Evolutionary conservation across 2,113 vertebrate genomes (phyloP), one percentile per base, ranked within the genome.

Genomic region (Spea multiplicata): DNA sequence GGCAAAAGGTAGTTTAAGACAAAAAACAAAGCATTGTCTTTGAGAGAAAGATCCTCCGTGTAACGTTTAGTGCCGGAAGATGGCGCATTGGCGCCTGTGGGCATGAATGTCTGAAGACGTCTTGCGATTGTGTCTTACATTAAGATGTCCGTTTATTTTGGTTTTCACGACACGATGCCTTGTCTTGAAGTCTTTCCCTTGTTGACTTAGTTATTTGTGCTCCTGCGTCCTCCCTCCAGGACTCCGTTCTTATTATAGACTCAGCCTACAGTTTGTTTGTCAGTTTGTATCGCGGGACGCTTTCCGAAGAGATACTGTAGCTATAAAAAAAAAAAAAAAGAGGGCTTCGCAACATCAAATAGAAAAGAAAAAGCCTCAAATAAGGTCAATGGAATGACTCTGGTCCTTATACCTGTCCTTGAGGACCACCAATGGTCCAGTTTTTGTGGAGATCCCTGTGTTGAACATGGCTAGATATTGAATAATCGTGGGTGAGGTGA

Each of bases 101-200:
- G 30, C 30, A 30, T 30, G 14, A 44, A 46, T 55, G 44, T 16
- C 57, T 52, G 62, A 69, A 76, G 5, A 17, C 46, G 3, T n/a
- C 30, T 78, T 59, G 44, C 47, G 3, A 71, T n/a, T n/a, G 46
- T 78, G 76, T 78, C 76, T 78, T 78, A 78, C 61, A 76, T 76
- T 71, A 64, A 78, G 67, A 71, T 62, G 4, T 61, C 12, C n/a
- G 57, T 48, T 74, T 75, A 8, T 55, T 30, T 69, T 47, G 48
- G 10, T 69, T 17, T 30, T 74, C 8, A 65, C 46, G 30, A 67
- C 65, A 49, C 44, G 66, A 59, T 70, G 75, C 53, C 75, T 76
- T 76, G 16, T 76, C 14, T 48, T 9, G 30, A 12, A 48, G 50
- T 3, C n/a, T 6, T 66, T 50, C 47, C 5, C n/a, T 5, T 6